Conservation (phyloP, 2,797 vertebrate species). For the Lutjanus argentimaculatus region DNA sequence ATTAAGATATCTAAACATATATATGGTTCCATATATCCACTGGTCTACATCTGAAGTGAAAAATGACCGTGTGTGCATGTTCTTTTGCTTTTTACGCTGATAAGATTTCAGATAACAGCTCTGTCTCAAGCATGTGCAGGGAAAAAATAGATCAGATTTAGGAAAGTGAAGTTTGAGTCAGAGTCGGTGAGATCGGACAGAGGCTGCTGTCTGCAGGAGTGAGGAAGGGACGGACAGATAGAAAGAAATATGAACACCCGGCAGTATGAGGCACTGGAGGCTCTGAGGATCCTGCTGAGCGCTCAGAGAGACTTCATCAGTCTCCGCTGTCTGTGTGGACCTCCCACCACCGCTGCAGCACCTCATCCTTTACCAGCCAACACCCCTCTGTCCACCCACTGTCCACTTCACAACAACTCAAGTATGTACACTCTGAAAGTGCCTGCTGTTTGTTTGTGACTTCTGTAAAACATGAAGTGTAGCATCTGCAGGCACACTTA, state of each 20-base stretch:
- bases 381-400: slow-evolving; percentile 58
- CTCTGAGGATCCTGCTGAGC: slow-evolving; percentile 29
- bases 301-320: slow-evolving; percentile 52
- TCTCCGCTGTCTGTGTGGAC: slow-evolving; percentile 47
- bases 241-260: slow-evolving; percentile 14
- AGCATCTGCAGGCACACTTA: not conserved
- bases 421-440: not conserved
- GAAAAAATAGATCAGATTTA: slow-evolving; percentile 17
- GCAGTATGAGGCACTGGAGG: slow-evolving; percentile 28
- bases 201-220: not conserved
- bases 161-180: not conserved
- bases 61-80: not conserved
- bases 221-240: not conserved
- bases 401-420: slow-evolving; percentile 38
- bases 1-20: not conserved
- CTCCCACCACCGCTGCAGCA: slow-evolving; percentile 48
- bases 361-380: slow-evolving; percentile 48
- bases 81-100: not conserved
- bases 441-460: not conserved
- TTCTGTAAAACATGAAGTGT: not conserved
- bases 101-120: slow-evolving; percentile 30
- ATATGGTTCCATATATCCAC: not conserved
- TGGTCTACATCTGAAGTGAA: slow-evolving; percentile 1
- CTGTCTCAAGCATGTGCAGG: not conserved
- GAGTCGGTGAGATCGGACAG: not conserved